Evolutionary conservation across 2,888 invertebrate species (phyloP).

Genomic region (Rhagium mordax): DNA sequence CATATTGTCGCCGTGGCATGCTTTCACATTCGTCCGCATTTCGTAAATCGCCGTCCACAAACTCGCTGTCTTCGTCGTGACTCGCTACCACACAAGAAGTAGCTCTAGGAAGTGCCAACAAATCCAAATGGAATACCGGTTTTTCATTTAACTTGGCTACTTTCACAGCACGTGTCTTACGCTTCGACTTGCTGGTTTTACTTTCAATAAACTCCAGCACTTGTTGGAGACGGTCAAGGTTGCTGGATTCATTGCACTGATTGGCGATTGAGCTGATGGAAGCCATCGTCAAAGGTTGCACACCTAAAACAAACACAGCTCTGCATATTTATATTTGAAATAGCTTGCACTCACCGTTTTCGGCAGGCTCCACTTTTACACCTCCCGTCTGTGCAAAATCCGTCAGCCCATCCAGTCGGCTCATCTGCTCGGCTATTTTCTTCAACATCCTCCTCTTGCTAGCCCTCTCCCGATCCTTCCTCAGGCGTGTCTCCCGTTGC

Average conservation of each 20-base stretch:
- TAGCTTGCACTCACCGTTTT: slow-evolving; percentile 33
- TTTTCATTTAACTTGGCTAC: not conserved
- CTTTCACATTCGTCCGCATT: not conserved
- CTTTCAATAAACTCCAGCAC: slow-evolving; percentile 11
- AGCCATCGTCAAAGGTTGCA: slow-evolving; percentile 8
- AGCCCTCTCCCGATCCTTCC: slow-evolving; percentile 31
- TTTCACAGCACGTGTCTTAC: not conserved
- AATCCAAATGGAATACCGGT: not conserved
- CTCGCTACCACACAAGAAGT: not conserved
- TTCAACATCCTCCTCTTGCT: slow-evolving; percentile 30
- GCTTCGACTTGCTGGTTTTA: slow-evolving; percentile 2
- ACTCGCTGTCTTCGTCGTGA: not conserved
- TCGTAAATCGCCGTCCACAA: not conserved
- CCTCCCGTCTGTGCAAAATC: not conserved
- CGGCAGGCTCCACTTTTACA: not conserved
- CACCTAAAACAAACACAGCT: slow-evolving; percentile 5
- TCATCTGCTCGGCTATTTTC: slow-evolving; percentile 26
- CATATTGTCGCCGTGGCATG: not conserved
- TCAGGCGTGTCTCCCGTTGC: slow-evolving; percentile 20
- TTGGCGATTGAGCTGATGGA: slow-evolving; percentile 4
- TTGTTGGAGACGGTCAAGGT: slow-evolving; percentile 20
- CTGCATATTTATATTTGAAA: no score
- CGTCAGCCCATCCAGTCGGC: not conserved
- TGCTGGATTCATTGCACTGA: slow-evolving; percentile 17
- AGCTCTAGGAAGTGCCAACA: not conserved